Evolutionary conservation across 2,113 vertebrate genomes (phyloP).

Genomic region (Oceanites oceanicus): DNA sequence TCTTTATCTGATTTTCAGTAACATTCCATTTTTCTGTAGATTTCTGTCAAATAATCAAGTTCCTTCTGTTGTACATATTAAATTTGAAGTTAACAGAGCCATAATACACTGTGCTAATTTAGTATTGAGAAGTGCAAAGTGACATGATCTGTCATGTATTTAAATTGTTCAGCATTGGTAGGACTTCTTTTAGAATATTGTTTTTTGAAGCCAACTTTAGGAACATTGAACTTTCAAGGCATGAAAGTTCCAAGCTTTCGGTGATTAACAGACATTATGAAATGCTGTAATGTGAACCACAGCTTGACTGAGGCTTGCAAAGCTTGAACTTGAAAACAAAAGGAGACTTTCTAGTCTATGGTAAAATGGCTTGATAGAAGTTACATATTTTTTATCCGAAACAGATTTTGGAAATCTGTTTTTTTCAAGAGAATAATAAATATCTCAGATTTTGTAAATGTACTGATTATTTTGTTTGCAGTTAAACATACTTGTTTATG

Average conservation of each 20-base stretch:
- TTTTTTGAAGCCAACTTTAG: not conserved
- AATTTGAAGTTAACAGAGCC: not conserved
- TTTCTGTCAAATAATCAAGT: not conserved
- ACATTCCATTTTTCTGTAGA: not conserved
- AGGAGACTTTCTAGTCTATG: not conserved
- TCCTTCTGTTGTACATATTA: not conserved
- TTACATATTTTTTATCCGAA: not conserved
- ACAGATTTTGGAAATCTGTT: not conserved
- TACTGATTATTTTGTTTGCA: not conserved
- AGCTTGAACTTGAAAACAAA: conserved; percentile 11
- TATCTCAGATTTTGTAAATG: not conserved
- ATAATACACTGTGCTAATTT: not conserved
- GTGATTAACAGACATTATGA: not conserved
- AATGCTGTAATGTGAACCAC: not conserved
- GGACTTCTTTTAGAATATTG: not conserved
- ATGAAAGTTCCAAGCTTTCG: conserved; percentile 12
- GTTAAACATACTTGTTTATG: not conserved
- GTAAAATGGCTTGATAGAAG: not conserved
- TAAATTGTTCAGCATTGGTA: conserved; percentile 13
- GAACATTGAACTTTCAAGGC: not conserved
- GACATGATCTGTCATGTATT: conserved; percentile 1
- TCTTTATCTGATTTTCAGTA: not conserved
- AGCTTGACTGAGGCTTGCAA: not conserved
- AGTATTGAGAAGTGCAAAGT: conserved; percentile 2
- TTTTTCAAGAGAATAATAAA: not conserved